Evolutionary conservation across 2,797 vertebrate genomes (phyloP), one percentile per base, ranked within the genome.

Genomic region (Mionectes olivaceus): DNA sequence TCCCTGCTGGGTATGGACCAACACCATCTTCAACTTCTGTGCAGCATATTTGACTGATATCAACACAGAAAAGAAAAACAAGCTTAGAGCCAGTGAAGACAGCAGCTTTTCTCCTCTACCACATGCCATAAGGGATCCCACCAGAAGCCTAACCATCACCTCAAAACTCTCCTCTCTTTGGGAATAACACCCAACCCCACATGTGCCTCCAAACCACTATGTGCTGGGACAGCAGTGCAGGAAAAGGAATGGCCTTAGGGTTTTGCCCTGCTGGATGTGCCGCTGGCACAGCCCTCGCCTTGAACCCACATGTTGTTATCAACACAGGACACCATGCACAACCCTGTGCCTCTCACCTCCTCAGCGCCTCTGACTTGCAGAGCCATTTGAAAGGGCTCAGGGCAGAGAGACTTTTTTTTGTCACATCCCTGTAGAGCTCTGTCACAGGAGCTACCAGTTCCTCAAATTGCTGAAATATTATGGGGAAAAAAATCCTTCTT

Each of bases 281-380:
- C 35, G 9, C 7, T 46, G 68, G 24, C 17, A 18, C 14, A 23
- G n/a, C 41, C 49, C 11, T 10, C 0, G 0, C 13, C 44, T 90
- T 15, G 33, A 22, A 32, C 12, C 37, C 59, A 35, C 10, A 1
- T 3, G 12, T 28, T 39, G 14, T 21, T n/a, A 67, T 4, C 1
- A 1, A 12, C 18, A 15, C 0, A 2, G 33, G 44, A 59, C 37
- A 21, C 61, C 0, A 0, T 18, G 44, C 30, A 10, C 33, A 83
- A 52, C 10, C 52, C 30, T 32, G 11, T 21, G 13, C 10, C 30
- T 59, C 21, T 24, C 50, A 49, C 41, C 69, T 81, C 35, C 63
- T 61, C 67, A 35, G 50, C 1, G 0, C 43, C 10, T 4, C 4
- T 2, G 25, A n/a, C 32, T 52, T 43, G 35, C 39, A 65, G 59